Evolutionary conservation across 2,113 vertebrate genomes (phyloP).

Genomic region (Raja brachyura): DNA sequence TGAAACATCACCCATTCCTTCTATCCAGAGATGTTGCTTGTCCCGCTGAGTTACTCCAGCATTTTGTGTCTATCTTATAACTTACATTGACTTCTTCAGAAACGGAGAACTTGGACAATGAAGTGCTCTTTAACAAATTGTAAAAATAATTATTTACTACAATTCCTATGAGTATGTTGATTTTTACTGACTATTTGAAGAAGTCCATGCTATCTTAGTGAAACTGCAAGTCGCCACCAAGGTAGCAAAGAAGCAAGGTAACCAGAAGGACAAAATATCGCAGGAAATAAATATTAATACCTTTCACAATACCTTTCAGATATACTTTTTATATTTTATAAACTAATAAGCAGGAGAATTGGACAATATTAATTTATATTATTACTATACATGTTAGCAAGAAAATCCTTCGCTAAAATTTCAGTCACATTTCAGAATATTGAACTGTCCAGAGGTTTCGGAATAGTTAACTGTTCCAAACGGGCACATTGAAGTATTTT

Average conservation of each 20-base stretch:
- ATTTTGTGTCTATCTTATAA: no score
- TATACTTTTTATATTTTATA: background rate
- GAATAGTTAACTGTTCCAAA: background rate
- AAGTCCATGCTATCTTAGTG: slow-evolving; percentile 42
- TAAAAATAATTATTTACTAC: slow-evolving; percentile 18
- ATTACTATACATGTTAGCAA: background rate
- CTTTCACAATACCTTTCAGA: background rate
- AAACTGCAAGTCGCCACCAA: slow-evolving; percentile 32
- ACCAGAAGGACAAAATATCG: background rate
- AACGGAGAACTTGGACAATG: background rate
- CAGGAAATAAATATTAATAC: background rate
- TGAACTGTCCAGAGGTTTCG: slow-evolving; percentile 15
- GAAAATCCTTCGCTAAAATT: background rate
- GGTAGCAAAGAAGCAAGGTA: slow-evolving; percentile 27
- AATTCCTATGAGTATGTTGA: slow-evolving; percentile 15
- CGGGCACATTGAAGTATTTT: background rate
- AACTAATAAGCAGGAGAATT: background rate
- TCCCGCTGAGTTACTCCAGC: no score
- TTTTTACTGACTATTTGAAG: slow-evolving; percentile 34
- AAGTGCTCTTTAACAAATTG: slow-evolving; percentile 1
- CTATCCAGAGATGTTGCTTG: no score
- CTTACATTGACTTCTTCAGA: background rate
- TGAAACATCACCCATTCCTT: no score
- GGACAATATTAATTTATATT: background rate
- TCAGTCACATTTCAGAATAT: background rate